Conservation (phyloP, 2,797 vertebrate genomes). For the Gallinago solitaria region DNA sequence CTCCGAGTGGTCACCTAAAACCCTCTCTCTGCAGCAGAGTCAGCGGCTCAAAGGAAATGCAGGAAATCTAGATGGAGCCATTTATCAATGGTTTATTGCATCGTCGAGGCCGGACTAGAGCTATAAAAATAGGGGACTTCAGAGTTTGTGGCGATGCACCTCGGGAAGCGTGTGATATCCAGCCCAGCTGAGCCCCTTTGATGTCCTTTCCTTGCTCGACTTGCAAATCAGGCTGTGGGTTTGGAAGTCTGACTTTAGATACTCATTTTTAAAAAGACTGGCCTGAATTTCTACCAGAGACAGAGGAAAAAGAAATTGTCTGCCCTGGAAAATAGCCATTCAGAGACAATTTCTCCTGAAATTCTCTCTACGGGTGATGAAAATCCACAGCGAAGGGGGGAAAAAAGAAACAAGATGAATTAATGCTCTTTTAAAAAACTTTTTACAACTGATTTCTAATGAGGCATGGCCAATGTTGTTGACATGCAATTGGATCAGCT, state of each 20-base stretch:
- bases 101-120: neutral
- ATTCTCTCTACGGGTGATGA: neutral
- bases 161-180: neutral
- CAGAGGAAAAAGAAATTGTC: neutral
- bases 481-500: slow-evolving; percentile 31
- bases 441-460: slow-evolving; percentile 54
- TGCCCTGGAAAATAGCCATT: slow-evolving; percentile 15
- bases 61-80: neutral
- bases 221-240: neutral
- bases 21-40: neutral
- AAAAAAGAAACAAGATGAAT: neutral
- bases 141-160: neutral
- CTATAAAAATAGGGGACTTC: neutral
- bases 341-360: slow-evolving; percentile 28
- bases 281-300: neutral
- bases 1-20: neutral
- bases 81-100: neutral
- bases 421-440: slow-evolving; percentile 28
- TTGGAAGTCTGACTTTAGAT: neutral
- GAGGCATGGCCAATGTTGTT: slow-evolving; percentile 46
- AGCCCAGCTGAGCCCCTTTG: neutral
- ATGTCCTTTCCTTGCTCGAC: neutral
- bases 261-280: neutral
- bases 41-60: neutral
- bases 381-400: neutral